Conservation (phyloP, 2,797 vertebrate species). For the Clarias fuscus region DNA sequence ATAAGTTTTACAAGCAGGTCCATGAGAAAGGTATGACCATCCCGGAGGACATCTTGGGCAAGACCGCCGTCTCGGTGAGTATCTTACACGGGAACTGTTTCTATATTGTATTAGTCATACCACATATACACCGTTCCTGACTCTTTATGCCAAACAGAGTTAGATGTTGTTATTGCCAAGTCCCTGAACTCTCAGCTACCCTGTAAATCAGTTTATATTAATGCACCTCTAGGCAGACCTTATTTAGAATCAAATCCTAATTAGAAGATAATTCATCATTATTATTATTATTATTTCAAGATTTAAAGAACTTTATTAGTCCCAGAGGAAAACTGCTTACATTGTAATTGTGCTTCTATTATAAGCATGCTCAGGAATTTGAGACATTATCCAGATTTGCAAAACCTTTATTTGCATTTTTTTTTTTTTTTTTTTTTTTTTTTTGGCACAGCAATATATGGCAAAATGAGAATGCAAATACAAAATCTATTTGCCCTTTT, state of each 20-base stretch:
- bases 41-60: slow-evolving; percentile 97
- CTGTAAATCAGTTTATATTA: not conserved
- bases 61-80: slow-evolving; percentile 96
- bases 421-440: not conserved
- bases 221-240: not conserved
- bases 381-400: not conserved
- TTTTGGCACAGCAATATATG: not conserved
- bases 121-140: not conserved
- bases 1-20: slow-evolving; percentile 98
- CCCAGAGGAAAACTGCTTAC: too few relatives aligned
- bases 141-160: not conserved
- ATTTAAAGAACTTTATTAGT: too few relatives aligned
- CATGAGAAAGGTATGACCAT: slow-evolving; percentile 93
- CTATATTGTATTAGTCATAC: not conserved
- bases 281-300: too few relatives aligned
- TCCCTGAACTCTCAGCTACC: not conserved
- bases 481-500: not conserved
- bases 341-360: not conserved
- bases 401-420: not conserved
- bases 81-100: not conserved
- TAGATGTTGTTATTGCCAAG: not conserved
- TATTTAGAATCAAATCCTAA: not conserved
- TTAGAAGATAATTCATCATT: not conserved
- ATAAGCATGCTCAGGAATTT: not conserved
- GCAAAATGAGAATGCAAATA: not conserved